Conservation (phyloP, 2,797 vertebrate genomes). For the Gobio occitaniae region DNA sequence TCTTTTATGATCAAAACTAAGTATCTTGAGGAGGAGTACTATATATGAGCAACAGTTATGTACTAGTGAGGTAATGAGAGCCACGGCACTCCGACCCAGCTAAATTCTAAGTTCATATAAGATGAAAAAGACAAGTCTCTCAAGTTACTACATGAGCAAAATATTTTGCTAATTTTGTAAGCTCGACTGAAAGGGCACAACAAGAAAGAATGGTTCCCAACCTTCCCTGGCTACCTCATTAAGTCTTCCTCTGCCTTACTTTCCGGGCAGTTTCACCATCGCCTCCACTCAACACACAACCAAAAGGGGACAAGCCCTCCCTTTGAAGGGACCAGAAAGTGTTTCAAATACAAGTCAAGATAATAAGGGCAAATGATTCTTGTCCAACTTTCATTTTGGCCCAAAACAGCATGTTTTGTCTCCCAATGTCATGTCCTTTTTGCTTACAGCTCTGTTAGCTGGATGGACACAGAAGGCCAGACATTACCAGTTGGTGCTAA, state of each 20-base stretch:
- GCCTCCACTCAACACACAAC: slow-evolving; percentile 16
- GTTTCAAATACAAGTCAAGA: slow-evolving; percentile 24
- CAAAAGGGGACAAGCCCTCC: slow-evolving; percentile 20
- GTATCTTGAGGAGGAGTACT: not conserved
- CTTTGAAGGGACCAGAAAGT: slow-evolving; percentile 33
- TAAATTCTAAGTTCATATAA: slow-evolving; percentile 64
- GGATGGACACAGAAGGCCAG: slow-evolving; percentile 10
- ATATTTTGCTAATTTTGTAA: slow-evolving; percentile 46
- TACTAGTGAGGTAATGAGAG: slow-evolving; percentile 19
- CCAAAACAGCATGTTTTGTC: not conserved
- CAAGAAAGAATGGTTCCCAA: slow-evolving; percentile 48
- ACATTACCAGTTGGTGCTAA: slow-evolving; percentile 41
- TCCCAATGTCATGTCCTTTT: slow-evolving; percentile 32
- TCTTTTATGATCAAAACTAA: not conserved
- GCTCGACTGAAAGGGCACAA: slow-evolving; percentile 29
- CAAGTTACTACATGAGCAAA: slow-evolving; percentile 18
- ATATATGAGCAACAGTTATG: slow-evolving; percentile 14
- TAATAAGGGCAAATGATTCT: slow-evolving; percentile 26
- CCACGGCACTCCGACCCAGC: slow-evolving; percentile 66
- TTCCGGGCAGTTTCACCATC: slow-evolving; percentile 37
- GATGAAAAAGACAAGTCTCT: slow-evolving; percentile 31
- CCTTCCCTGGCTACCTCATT: slow-evolving; percentile 60
- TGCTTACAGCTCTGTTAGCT: slow-evolving; percentile 19
- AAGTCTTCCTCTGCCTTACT: slow-evolving; percentile 39
- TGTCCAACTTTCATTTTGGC: slow-evolving; percentile 26